These are phyloP conservation scores for Scolopax bukidnonensis DNA, from an alignment of 2,797 vertebrate species.

Conservation along the genomic window DNA sequence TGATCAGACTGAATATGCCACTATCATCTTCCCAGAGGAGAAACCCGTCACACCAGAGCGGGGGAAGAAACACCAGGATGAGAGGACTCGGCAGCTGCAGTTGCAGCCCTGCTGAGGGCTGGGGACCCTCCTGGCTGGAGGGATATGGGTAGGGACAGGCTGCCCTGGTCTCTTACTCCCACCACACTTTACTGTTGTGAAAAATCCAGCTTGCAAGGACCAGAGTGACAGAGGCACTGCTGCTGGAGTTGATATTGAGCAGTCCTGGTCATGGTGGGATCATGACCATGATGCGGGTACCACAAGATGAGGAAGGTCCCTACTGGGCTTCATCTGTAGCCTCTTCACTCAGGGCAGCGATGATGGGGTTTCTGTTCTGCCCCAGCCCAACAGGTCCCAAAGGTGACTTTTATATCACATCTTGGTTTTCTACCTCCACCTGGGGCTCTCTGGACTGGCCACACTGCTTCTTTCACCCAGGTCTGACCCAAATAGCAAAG, in stretches of 20 bases:
- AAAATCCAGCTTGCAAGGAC: neutral
- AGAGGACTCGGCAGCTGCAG: neutral
- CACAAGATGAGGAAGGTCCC: neutral
- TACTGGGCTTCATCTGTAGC: neutral
- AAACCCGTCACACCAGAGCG: neutral
- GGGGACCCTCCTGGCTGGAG: neutral
- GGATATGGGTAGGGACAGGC: neutral
- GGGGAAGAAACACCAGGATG: neutral
- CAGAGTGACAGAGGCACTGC: neutral
- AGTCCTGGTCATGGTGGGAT: neutral
- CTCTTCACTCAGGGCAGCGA: neutral
- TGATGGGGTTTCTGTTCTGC: neutral
- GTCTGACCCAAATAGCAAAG: neutral
- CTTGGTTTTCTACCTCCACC: neutral
- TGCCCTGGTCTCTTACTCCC: neutral
- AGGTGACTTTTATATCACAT: neutral
- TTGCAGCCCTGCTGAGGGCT: neutral
- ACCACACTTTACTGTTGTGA: neutral
- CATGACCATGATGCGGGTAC: fast-evolving
- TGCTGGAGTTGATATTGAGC: neutral
- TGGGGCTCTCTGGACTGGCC: neutral
- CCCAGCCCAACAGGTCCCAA: neutral
- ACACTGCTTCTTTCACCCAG: neutral
- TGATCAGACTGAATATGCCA: constrained; percentile 80
- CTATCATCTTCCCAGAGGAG: constrained; percentile 77